Conservation (phyloP, 1,140 invertebrate species). For the Colletes gigas region DNA sequence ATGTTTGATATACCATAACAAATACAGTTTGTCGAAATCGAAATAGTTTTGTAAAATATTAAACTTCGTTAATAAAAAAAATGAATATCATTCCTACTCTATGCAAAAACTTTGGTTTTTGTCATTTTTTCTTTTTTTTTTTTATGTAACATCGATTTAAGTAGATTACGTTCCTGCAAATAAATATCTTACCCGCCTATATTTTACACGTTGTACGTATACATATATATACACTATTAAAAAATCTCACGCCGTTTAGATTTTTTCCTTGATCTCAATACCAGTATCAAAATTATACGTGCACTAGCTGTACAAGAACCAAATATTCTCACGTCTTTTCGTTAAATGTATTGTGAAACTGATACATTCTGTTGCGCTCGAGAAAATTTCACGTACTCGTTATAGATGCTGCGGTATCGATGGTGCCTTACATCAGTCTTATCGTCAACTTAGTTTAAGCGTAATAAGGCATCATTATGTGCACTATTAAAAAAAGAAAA, state of each 20-base stretch:
- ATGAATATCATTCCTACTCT: slow-evolving; percentile 30
- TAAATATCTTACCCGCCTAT: slow-evolving; percentile 4
- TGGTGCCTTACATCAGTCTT: slow-evolving; percentile 56
- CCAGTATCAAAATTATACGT: slow-evolving; percentile 47
- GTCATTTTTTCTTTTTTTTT: neutral
- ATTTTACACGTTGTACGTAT: slow-evolving; percentile 18
- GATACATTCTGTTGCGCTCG: slow-evolving; percentile 3
- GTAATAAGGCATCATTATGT: slow-evolving; percentile 46
- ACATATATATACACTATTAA: slow-evolving; percentile 21
- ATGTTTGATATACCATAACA: neutral
- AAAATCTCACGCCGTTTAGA: slow-evolving; percentile 7
- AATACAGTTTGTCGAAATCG: slow-evolving; percentile 6
- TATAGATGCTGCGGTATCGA: neutral
- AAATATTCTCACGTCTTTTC: neutral
- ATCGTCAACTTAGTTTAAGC: slow-evolving; percentile 59
- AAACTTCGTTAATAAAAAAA: slow-evolving; percentile 40
- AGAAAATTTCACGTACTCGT: neutral
- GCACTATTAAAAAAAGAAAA: slow-evolving; percentile 7
- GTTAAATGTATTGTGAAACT: slow-evolving; percentile 10
- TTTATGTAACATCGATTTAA: slow-evolving; percentile 6
- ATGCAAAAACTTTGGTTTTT: slow-evolving; percentile 33
- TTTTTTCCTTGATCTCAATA: neutral
- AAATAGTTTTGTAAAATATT: slow-evolving; percentile 28
- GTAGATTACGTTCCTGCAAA: slow-evolving; percentile 13
- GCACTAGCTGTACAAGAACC: slow-evolving; percentile 20